These are phyloP conservation scores for Sclerurus mexicanus DNA, from an alignment of 2,113 vertebrate genomes.

Conservation along the genomic window DNA sequence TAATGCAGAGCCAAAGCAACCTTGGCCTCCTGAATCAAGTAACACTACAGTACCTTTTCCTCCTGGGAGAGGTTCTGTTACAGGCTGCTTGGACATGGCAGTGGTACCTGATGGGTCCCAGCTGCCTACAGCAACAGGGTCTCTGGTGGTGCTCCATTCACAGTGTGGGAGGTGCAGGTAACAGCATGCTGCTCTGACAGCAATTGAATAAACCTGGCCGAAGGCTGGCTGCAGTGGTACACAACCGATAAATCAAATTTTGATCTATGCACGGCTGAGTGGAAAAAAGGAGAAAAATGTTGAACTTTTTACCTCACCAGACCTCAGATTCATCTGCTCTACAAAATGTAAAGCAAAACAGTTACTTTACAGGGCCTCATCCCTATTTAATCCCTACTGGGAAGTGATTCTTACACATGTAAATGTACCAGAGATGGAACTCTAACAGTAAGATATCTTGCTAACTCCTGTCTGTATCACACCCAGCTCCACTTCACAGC, in stretches of 20 bases:
- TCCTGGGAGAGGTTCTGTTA: conserved; percentile 33
- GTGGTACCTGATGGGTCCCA: conserved; percentile 39
- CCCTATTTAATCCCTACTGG: neutral
- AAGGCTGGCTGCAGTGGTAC: neutral
- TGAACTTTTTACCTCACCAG: conserved; percentile 26
- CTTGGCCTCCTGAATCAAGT: neutral
- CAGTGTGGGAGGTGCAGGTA: neutral
- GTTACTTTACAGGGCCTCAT: neutral
- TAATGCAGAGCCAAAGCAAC: neutral
- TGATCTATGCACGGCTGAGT: neutral
- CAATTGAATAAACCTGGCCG: neutral
- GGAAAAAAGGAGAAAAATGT: neutral
- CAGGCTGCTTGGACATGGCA: neutral
- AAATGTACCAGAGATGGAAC: neutral
- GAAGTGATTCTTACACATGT: neutral
- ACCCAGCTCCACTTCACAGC: rapidly evolving
- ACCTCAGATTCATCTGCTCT: neutral
- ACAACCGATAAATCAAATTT: neutral
- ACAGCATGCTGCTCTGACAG: neutral
- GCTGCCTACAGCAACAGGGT: neutral
- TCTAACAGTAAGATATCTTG: neutral
- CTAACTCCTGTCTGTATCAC: neutral
- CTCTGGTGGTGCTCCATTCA: neutral
- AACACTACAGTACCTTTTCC: neutral
- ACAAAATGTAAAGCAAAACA: neutral